phyloP scores from a whole-genome alignment of 2,797 vertebrate species.

The Mus minutoides region DNA sequence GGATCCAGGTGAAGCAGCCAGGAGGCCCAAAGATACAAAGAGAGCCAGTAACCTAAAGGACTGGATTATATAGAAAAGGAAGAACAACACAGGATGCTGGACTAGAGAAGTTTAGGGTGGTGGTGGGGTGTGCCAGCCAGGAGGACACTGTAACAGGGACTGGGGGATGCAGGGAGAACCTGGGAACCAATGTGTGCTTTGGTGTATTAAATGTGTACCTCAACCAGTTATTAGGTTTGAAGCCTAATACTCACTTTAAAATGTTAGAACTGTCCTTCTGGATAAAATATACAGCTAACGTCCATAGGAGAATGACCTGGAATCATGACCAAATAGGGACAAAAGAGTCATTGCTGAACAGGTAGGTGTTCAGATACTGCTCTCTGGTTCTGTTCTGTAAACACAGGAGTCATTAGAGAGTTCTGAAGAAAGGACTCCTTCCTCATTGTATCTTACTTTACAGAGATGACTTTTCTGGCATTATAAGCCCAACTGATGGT shows the following conservation, averaged over 20 bases:
- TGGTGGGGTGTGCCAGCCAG: background rate
- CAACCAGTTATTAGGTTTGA: background rate
- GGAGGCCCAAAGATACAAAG: background rate
- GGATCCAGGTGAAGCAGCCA: background rate
- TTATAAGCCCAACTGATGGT: background rate
- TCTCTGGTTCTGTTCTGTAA: background rate
- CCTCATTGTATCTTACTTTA: slow-evolving; percentile 32
- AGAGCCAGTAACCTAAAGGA: background rate
- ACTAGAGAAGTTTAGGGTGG: background rate
- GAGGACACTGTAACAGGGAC: background rate
- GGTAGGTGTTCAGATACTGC: background rate
- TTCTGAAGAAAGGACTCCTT: background rate
- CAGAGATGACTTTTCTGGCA: background rate
- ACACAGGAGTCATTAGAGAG: background rate
- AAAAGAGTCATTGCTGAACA: background rate
- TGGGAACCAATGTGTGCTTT: background rate
- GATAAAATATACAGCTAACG: background rate
- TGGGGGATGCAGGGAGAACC: background rate
- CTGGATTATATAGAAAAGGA: background rate
- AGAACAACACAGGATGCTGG: background rate
- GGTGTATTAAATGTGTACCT: background rate
- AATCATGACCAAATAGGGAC: background rate
- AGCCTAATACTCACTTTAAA: background rate
- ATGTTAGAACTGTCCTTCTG: background rate
- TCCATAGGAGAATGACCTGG: background rate